A percentile compares a stretch with the other conserved stretches of the same genome.
Evolutionary conservation across 1,140 invertebrate species (phyloP).

Genomic region (Drepana arcuata): DNA sequence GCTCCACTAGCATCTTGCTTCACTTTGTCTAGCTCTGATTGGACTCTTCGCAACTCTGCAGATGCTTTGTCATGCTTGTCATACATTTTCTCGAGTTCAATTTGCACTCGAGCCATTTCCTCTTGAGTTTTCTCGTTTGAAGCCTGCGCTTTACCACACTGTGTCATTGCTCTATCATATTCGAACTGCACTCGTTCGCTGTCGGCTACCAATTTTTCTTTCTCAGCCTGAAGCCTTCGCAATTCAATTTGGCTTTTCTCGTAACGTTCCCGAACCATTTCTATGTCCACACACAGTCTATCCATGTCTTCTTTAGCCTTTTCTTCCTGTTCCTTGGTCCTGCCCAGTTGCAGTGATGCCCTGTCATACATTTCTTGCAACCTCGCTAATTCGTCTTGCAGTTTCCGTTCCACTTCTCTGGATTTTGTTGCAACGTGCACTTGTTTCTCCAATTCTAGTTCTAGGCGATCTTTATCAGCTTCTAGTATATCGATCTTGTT

Average conservation of each 20-base stretch:
- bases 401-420: constrained; percentile 87
- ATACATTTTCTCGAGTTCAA: constrained; percentile 92
- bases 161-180: constrained; percentile 85
- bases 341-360: constrained; percentile 84
- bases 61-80: constrained; percentile 91
- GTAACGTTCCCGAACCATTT: constrained; percentile 90
- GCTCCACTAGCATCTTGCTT: constrained; percentile 80
- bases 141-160: constrained; percentile 85
- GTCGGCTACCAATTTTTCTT: constrained; percentile 88
- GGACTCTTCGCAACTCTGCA: constrained; percentile 84
- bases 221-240: constrained; percentile 84
- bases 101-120: constrained; percentile 86
- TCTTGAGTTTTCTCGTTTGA: constrained; percentile 91
- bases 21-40: constrained; percentile 81
- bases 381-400: constrained; percentile 87
- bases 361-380: constrained; percentile 91
- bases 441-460: constrained; percentile 90
- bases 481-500: constrained; percentile 89
- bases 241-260: constrained; percentile 91
- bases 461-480: constrained; percentile 87
- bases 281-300: constrained; percentile 81
- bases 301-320: constrained; percentile 92
- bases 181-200: constrained; percentile 90
- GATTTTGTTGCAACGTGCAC: constrained; percentile 83
- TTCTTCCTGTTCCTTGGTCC: constrained; percentile 92